Evolutionary conservation across 2,888 invertebrate genomes (phyloP).

Genomic region (Apocheima hispidaria): DNA sequence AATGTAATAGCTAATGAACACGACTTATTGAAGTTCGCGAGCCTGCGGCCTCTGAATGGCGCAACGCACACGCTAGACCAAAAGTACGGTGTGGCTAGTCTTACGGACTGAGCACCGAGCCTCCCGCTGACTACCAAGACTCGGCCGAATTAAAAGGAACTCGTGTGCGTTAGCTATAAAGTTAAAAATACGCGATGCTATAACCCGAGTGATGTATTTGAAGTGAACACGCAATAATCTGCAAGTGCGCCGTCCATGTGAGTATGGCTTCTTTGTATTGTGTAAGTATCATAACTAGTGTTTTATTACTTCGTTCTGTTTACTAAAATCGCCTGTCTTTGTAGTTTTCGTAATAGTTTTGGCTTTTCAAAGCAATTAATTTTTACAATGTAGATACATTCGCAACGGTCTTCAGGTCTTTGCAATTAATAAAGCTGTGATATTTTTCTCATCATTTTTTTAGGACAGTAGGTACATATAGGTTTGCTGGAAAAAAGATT

Average conservation of each 20-base stretch:
- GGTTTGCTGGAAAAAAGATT: too few species aligned
- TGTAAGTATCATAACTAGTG: constrained; percentile 52
- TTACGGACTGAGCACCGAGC: not conserved
- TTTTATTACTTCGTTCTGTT: constrained; percentile 24
- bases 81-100: not conserved
- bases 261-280: constrained; percentile 63
- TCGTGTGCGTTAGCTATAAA: constrained; percentile 3
- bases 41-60: not conserved
- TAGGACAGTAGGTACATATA: too few species aligned
- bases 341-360: constrained; percentile 24
- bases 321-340: constrained; percentile 28
- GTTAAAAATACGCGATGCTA: constrained; percentile 5
- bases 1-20: not conserved
- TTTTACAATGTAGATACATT: constrained; percentile 1
- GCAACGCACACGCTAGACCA: not conserved
- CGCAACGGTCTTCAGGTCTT: too few species aligned
- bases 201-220: constrained; percentile 50
- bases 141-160: not conserved
- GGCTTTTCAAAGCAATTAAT: constrained; percentile 12
- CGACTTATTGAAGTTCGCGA: not conserved
- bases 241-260: constrained; percentile 54
- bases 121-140: too few species aligned
- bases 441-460: too few species aligned
- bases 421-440: too few species aligned
- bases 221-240: constrained; percentile 54